These are phyloP conservation scores for Rhinella marina DNA, from an alignment of 2,797 vertebrate species.

Conservation along the genomic window DNA sequence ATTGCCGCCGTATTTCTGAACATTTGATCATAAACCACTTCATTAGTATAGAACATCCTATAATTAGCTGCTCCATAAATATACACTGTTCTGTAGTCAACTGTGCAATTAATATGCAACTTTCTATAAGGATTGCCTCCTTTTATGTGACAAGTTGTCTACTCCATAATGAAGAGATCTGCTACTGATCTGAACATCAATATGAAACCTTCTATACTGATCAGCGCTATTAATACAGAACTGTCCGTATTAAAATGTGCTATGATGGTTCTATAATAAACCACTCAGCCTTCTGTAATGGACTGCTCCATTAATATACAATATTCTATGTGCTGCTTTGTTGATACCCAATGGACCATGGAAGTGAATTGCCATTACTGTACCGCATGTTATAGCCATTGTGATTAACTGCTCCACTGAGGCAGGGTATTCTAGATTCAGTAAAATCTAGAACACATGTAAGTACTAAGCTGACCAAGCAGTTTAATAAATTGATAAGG, in stretches of 20 bases:
- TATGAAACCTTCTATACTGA: neutral
- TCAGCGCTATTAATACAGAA: neutral
- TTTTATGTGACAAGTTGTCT: neutral
- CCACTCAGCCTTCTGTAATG: neutral
- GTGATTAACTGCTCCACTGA: too few species aligned
- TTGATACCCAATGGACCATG: neutral
- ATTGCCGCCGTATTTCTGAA: neutral
- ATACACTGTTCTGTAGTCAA: neutral
- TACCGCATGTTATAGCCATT: neutral
- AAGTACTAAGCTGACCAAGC: too few species aligned
- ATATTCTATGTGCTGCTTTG: neutral
- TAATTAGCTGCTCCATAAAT: neutral
- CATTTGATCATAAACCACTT: neutral
- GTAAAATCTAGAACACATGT: too few species aligned
- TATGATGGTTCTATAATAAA: neutral
- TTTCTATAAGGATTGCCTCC: neutral
- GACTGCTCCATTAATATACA: neutral
- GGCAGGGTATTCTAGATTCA: too few species aligned
- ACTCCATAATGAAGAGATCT: neutral
- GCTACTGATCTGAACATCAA: neutral
- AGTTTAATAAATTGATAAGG: too few species aligned
- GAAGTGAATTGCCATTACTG: neutral
- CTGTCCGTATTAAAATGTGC: neutral
- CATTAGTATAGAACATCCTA: neutral
- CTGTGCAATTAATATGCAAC: neutral